Conservation (phyloP, 2,797 vertebrate species). For the Furcifer pardalis region DNA sequence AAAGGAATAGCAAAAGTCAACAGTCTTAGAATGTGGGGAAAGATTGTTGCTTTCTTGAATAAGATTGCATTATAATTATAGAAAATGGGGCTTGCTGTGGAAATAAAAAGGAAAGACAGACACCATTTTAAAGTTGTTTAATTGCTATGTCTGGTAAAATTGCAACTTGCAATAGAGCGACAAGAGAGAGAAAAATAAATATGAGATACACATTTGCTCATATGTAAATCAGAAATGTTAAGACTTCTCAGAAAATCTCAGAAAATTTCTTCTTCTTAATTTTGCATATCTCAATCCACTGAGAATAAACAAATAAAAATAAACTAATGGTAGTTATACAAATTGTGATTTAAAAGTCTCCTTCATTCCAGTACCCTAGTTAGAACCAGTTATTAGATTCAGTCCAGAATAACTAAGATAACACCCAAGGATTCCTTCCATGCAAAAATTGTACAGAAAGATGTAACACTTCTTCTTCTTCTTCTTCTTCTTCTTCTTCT, state of each 20-base stretch:
- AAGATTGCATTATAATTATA: background rate
- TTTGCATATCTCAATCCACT: no score
- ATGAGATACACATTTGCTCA: background rate
- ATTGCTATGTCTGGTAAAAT: background rate
- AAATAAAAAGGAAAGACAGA: background rate
- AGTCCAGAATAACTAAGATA: background rate
- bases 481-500: no score
- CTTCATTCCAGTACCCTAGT: no score
- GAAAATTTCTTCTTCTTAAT: no score
- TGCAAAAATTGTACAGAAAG: no score
- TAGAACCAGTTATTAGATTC: no score
- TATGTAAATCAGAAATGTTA: background rate
- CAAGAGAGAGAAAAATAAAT: background rate
- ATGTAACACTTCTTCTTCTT: no score
- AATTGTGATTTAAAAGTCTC: no score
- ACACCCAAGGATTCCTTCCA: background rate
- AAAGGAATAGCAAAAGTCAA: conserved; percentile 16
- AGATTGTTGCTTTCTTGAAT: conserved; percentile 4
- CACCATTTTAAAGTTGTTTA: background rate
- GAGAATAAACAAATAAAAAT: no score
- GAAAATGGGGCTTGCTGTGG: conserved; percentile 7
- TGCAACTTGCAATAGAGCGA: background rate
- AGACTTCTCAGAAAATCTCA: no score
- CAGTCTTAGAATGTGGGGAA: background rate
- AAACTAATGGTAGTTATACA: no score